These are phyloP conservation scores for Lutraria lutraria DNA, from an alignment of 2,888 invertebrate genomes.

Conservation along the genomic window DNA sequence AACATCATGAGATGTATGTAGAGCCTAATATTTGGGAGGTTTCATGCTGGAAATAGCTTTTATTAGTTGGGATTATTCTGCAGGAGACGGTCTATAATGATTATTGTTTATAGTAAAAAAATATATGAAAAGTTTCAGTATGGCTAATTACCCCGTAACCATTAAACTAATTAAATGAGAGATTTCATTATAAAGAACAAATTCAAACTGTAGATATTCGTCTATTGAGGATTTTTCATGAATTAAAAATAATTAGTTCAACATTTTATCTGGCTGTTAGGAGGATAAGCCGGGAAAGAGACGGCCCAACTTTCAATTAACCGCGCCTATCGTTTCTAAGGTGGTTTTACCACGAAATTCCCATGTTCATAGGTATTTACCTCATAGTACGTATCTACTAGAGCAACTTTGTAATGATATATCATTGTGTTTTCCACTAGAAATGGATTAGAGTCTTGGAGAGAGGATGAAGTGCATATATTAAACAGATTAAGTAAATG, in stretches of 20 bases:
- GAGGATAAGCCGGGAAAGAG: slow-evolving; percentile 20
- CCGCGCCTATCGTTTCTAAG: slow-evolving; percentile 7
- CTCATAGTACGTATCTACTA: slow-evolving; percentile 2
- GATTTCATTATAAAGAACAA: slow-evolving; percentile 21
- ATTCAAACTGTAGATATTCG: slow-evolving; percentile 32
- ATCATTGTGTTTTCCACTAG: slow-evolving; percentile 29
- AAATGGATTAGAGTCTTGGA: slow-evolving; percentile 18
- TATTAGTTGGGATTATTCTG: slow-evolving; percentile 1
- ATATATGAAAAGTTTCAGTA: not conserved
- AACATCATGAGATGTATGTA: not conserved
- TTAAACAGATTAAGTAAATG: slow-evolving; percentile 50
- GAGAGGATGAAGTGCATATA: slow-evolving; percentile 28
- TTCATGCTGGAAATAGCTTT: not conserved
- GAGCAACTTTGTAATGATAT: slow-evolving; percentile 2
- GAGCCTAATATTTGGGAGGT: slow-evolving; percentile 7
- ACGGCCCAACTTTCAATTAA: slow-evolving; percentile 47
- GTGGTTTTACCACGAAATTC: not conserved
- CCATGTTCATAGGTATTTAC: slow-evolving; percentile 16
- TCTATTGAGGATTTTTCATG: slow-evolving; percentile 20
- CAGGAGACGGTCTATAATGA: slow-evolving; percentile 2
- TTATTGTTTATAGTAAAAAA: slow-evolving; percentile 18
- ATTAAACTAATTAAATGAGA: slow-evolving; percentile 24
- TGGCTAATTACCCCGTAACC: not conserved
- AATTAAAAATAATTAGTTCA: slow-evolving; percentile 47
- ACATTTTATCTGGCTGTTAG: slow-evolving; percentile 28